These are phyloP conservation scores for Eunapius fragilis DNA, from an alignment of 37 sponge, comb jelly and placozoan genomes.

Conservation along the genomic window DNA sequence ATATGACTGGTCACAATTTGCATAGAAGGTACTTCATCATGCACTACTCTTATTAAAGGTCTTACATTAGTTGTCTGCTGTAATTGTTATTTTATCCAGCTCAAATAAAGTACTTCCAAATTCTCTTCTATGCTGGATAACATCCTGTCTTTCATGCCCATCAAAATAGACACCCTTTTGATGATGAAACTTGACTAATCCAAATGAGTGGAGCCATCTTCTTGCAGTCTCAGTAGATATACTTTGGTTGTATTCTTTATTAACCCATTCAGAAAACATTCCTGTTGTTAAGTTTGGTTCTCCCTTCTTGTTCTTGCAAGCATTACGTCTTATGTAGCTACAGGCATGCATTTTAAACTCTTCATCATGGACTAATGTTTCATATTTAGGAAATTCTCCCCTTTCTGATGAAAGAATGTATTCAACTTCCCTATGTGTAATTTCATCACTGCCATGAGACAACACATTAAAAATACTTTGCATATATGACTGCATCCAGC, in stretches of 20 bases:
- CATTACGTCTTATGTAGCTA: neutral
- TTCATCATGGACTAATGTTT: neutral
- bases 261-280: neutral
- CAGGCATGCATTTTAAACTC: neutral
- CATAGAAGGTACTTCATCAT: slow-evolving; percentile 18
- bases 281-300: neutral
- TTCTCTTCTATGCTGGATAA: neutral
- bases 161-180: slow-evolving; percentile 34
- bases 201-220: slow-evolving; percentile 29
- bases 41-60: neutral
- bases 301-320: neutral
- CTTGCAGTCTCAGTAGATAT: neutral
- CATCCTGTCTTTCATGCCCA: slow-evolving; percentile 29
- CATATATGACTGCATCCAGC: neutral
- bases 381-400: no score
- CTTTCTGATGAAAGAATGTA: neutral
- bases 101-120: neutral
- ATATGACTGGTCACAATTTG: slow-evolving; percentile 19
- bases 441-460: neutral
- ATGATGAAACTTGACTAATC: neutral
- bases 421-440: neutral
- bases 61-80: neutral
- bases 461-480: neutral
- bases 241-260: neutral
- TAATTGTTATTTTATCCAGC: neutral